Conservation (phyloP, 2,113 vertebrate species). For the Macroglossus sobrinus region DNA sequence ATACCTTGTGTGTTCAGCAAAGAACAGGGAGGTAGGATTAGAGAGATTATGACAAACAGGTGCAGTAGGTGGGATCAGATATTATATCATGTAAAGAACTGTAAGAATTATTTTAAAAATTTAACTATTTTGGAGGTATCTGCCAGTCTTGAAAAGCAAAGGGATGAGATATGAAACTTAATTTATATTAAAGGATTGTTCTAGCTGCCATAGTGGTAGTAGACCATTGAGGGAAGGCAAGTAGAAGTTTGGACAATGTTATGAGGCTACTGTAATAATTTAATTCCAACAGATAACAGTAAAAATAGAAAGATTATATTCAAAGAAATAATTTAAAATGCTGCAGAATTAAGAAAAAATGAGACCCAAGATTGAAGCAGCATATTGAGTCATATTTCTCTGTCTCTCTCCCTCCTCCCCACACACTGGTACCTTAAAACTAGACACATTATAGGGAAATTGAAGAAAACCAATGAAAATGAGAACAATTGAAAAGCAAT, state of each 20-base stretch:
- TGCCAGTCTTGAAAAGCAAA: background rate
- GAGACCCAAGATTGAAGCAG: background rate
- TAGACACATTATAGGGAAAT: background rate
- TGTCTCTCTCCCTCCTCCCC: background rate
- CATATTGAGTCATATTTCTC: background rate
- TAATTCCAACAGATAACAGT: background rate
- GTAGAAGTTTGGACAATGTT: background rate
- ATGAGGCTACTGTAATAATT: background rate
- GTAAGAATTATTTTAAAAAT: background rate
- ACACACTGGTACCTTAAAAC: background rate
- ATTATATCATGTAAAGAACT: background rate
- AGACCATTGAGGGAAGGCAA: background rate
- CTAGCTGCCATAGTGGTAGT: background rate
- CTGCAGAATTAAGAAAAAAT: background rate
- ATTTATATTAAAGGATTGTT: background rate
- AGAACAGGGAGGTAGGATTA: background rate
- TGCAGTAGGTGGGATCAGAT: background rate
- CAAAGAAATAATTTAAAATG: background rate
- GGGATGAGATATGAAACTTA: background rate
- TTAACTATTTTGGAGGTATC: background rate
- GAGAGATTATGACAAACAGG: background rate
- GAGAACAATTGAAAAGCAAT: conserved; percentile 47
- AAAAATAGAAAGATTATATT: background rate
- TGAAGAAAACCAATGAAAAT: conserved; percentile 23
- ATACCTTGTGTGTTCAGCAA: background rate